Evolutionary conservation across 2,113 vertebrate species (phyloP).

Genomic region (Gadus chalcogrammus): DNA sequence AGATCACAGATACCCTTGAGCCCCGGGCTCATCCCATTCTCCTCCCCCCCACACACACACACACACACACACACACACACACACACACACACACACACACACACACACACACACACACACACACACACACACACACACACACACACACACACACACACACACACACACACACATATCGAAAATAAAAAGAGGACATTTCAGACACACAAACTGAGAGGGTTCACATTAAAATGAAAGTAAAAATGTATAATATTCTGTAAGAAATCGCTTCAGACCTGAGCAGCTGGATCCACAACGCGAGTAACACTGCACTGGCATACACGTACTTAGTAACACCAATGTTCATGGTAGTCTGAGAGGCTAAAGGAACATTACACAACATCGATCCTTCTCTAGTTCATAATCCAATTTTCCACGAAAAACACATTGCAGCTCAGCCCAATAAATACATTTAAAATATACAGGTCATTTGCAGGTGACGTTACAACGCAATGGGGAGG

Average conservation of each 20-base stretch:
- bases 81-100: neutral
- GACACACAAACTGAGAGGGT: slow-evolving; percentile 12
- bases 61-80: neutral
- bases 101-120: neutral
- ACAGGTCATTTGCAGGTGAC: slow-evolving; percentile 46
- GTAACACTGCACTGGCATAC: no score
- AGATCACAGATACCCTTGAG: slow-evolving; percentile 72
- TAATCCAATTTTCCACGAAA: no score
- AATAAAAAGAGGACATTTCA: neutral
- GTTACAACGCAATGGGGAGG: slow-evolving; percentile 39
- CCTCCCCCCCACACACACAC: neutral
- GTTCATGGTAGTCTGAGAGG: no score
- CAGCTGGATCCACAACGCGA: no score
- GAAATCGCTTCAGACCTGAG: no score
- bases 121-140: no score
- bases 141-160: no score
- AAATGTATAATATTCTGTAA: no score
- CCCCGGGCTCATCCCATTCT: slow-evolving; percentile 20
- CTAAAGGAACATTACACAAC: no score
- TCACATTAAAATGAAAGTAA: no score
- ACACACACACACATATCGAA: neutral
- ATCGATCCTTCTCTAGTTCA: no score
- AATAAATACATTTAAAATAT: neutral
- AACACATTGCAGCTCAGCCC: neutral
- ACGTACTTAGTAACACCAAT: no score